Evolutionary conservation across 2,888 invertebrate genomes (phyloP).

Genomic region (Cetonia aurata): DNA sequence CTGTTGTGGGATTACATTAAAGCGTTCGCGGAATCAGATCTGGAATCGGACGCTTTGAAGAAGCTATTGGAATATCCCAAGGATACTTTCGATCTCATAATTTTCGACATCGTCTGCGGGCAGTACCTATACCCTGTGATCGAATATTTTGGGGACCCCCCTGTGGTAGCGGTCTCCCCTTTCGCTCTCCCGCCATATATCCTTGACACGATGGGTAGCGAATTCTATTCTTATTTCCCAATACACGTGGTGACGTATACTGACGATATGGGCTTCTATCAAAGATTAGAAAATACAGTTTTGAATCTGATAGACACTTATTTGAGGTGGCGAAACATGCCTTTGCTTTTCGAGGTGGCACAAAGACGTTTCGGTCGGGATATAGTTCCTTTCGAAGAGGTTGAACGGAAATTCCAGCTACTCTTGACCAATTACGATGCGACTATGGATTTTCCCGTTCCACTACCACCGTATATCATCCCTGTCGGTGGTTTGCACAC

Average conservation of each 20-base stretch:
- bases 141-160: constrained; percentile 49
- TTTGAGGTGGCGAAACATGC: constrained; percentile 41
- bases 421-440: constrained; percentile 58
- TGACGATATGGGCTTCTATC: constrained; percentile 52
- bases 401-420: constrained; percentile 56
- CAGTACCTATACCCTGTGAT: constrained; percentile 51
- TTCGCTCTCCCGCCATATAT: constrained; percentile 47
- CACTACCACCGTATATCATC: constrained; percentile 61
- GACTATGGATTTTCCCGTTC: constrained; percentile 56
- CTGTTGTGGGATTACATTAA: constrained; percentile 13
- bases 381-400: constrained; percentile 51
- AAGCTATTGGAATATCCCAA: constrained; percentile 50
- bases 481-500: constrained; percentile 62
- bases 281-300: constrained; percentile 52
- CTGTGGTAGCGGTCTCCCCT: constrained; percentile 49
- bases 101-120: constrained; percentile 48
- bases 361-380: constrained; percentile 53
- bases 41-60: constrained; percentile 47
- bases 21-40: constrained; percentile 41
- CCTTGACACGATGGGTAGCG: constrained; percentile 44
- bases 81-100: constrained; percentile 51
- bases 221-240: constrained; percentile 54
- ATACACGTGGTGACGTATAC: constrained; percentile 48
- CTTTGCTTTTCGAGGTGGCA: constrained; percentile 48
- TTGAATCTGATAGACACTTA: constrained; percentile 21